Evolutionary conservation across 2,888 invertebrate species (phyloP).

Genomic region (Tenthredo notha): DNA sequence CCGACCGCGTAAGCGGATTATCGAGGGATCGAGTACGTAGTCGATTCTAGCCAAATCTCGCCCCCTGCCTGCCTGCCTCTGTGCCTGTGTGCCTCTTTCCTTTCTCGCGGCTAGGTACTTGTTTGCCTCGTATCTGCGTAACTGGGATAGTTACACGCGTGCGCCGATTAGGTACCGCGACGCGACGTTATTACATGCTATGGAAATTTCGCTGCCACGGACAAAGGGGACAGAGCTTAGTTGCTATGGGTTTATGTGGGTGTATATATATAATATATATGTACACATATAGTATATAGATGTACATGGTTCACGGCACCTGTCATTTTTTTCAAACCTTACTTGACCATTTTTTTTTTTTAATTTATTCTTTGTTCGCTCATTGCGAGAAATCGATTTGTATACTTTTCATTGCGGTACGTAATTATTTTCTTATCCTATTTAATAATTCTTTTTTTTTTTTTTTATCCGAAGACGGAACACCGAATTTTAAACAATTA

Average conservation of each 20-base stretch:
- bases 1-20: constrained; percentile 37
- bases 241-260: not conserved
- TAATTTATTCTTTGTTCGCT: not conserved
- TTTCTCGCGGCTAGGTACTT: not conserved
- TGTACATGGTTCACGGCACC: not conserved
- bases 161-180: constrained; percentile 28
- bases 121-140: not conserved
- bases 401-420: too few species aligned
- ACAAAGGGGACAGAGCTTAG: constrained; percentile 25
- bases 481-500: too few species aligned
- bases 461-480: too few species aligned
- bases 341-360: not conserved
- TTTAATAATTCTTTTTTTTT: too few species aligned
- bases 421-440: too few species aligned
- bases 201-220: constrained; percentile 21
- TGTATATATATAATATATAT: not conserved
- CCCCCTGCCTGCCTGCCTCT: not conserved
- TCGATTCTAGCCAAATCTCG: constrained; percentile 20
- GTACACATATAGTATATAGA: not conserved
- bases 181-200: not conserved
- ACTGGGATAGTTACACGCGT: not conserved
- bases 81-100: not conserved
- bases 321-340: not conserved
- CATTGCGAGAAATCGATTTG: too few species aligned
- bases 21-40: constrained; percentile 28